Conservation (phyloP, 2,797 vertebrate genomes). For the Clarias pachynema region DNA sequence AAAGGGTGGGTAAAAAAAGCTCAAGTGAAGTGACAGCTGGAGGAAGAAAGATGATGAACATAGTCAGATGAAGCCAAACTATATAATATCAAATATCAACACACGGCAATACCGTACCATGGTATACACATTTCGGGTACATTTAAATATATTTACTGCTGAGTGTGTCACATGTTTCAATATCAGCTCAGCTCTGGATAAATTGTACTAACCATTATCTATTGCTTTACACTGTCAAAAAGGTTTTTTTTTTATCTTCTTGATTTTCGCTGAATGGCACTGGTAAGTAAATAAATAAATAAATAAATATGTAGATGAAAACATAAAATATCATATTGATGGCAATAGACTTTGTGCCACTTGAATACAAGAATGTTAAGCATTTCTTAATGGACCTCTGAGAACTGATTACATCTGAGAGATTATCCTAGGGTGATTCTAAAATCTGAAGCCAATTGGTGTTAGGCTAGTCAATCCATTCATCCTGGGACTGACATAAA, state of each 20-base stretch:
- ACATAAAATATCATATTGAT: too few relatives aligned
- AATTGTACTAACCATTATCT: background rate
- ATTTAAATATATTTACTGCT: background rate
- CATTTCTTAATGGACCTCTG: too few relatives aligned
- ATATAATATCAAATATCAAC: constrained; percentile 27
- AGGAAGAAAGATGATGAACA: constrained; percentile 39
- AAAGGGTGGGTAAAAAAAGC: constrained; percentile 53
- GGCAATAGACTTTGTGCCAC: too few relatives aligned
- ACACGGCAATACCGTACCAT: background rate
- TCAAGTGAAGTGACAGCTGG: constrained; percentile 51
- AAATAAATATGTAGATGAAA: too few relatives aligned
- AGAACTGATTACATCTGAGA: too few relatives aligned
- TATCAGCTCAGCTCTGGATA: background rate
- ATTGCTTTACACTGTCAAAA: background rate
- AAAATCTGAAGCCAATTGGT: too few relatives aligned
- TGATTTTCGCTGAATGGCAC: too few relatives aligned
- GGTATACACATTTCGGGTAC: background rate
- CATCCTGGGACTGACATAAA: too few relatives aligned
- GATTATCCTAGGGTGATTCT: too few relatives aligned
- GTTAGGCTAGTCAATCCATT: too few relatives aligned
- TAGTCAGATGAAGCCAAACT: constrained; percentile 23
- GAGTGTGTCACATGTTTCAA: background rate
- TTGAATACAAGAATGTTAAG: too few relatives aligned
- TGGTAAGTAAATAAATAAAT: too few relatives aligned
- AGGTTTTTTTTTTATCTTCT: background rate